phyloP scores from a whole-genome alignment of 2,888 invertebrate genomes.

The Xylota segnis region DNA sequence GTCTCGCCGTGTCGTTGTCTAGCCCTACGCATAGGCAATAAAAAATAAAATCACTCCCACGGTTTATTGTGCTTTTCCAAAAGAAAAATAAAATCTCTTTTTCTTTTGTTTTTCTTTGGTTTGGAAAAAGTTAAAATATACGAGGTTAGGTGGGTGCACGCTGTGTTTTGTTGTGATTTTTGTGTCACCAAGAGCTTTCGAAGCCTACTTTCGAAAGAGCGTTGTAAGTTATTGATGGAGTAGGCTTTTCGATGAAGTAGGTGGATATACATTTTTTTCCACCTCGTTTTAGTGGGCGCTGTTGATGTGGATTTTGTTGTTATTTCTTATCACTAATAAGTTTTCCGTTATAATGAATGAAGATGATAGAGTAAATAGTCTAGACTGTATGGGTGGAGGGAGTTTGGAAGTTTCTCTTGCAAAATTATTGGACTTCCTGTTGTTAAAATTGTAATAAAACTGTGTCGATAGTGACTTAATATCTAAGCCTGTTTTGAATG shows the following conservation, averaged over 20 bases:
- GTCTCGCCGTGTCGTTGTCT: slow-evolving; percentile 2
- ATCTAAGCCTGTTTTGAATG: too few relatives aligned
- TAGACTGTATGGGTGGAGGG: neutral
- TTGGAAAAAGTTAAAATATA: slow-evolving; percentile 17
- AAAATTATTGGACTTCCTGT: neutral
- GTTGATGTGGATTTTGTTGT: slow-evolving; percentile 7
- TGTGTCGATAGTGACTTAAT: neutral
- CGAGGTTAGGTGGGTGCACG: slow-evolving; percentile 59
- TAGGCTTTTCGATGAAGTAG: slow-evolving; percentile 47
- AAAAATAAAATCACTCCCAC: slow-evolving; percentile 62
- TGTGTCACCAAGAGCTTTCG: slow-evolving; percentile 67
- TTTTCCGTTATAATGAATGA: neutral
- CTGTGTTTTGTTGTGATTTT: slow-evolving; percentile 44
- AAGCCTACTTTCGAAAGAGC: slow-evolving; percentile 62
- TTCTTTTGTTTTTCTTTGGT: slow-evolving; percentile 6
- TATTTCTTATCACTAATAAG: slow-evolving; percentile 32
- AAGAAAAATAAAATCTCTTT: slow-evolving; percentile 9
- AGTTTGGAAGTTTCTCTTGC: neutral
- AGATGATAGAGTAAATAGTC: neutral
- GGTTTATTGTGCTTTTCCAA: slow-evolving; percentile 41
- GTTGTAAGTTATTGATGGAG: slow-evolving; percentile 65
- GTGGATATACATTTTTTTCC: slow-evolving; percentile 36
- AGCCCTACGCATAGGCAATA: slow-evolving; percentile 54
- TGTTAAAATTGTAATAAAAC: neutral
- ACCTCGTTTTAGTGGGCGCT: slow-evolving; percentile 17